Conservation (phyloP, 2,888 invertebrate genomes). For the Hedychridium roseum region DNA sequence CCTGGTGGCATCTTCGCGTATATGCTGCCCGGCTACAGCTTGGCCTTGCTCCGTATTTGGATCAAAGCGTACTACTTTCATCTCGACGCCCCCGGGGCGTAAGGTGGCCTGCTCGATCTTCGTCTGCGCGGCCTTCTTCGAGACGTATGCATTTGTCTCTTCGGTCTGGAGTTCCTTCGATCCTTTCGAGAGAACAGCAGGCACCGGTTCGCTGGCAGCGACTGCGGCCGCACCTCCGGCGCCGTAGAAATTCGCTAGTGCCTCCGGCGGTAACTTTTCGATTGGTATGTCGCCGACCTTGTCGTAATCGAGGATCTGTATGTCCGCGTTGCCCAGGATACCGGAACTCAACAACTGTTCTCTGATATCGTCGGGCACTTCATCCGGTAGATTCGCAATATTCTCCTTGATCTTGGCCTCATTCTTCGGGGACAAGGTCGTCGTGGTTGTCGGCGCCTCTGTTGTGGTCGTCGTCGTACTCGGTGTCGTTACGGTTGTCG, state of each 20-base stretch:
- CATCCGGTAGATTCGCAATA: slow-evolving; percentile 75
- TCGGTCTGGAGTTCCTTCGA: slow-evolving; percentile 36
- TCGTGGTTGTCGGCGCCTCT: slow-evolving; percentile 65
- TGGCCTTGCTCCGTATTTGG: slow-evolving; percentile 78
- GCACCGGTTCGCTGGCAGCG: slow-evolving; percentile 72
- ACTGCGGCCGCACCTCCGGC: slow-evolving; percentile 83
- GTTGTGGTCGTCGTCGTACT: slow-evolving; percentile 67
- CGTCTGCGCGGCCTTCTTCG: slow-evolving; percentile 37
- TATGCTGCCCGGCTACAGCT: slow-evolving; percentile 75
- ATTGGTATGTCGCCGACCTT: slow-evolving; percentile 87
- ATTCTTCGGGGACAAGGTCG: slow-evolving; percentile 65
- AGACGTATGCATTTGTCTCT: slow-evolving; percentile 2
- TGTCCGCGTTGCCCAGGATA: slow-evolving; percentile 86
- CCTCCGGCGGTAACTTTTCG: slow-evolving; percentile 84
- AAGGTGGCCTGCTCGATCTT: slow-evolving; percentile 61
- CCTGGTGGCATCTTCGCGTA: slow-evolving; percentile 76
- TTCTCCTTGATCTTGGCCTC: slow-evolving; percentile 65
- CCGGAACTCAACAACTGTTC: slow-evolving; percentile 85
- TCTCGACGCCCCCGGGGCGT: slow-evolving; percentile 73
- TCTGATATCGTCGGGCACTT: slow-evolving; percentile 87
- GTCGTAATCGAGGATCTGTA: slow-evolving; percentile 86
- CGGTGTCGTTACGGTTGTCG: slow-evolving; percentile 65
- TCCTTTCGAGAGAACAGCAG: slow-evolving; percentile 70
- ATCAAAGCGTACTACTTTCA: slow-evolving; percentile 86
- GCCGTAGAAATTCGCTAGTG: slow-evolving; percentile 84